Evolutionary conservation across 2,888 invertebrate species (phyloP).

Genomic region (Polyommatus iphigenia): DNA sequence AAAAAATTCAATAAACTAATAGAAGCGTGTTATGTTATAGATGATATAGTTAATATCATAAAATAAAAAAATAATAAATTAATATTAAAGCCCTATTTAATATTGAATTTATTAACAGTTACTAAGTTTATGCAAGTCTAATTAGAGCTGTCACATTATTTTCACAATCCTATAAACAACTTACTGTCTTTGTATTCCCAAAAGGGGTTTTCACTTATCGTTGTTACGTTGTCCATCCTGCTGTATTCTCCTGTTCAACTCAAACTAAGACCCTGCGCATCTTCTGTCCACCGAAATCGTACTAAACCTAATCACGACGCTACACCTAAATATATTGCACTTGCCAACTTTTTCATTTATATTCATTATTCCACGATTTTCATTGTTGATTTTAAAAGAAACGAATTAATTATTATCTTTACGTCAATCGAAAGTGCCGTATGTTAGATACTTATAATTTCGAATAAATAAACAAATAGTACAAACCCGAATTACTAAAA

Average conservation of each 20-base stretch:
- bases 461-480: too few relatives aligned
- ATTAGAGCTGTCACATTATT: too few relatives aligned
- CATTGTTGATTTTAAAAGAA: not conserved
- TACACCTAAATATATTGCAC: slow-evolving; percentile 1
- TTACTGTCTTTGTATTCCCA: not conserved
- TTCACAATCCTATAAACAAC: not conserved
- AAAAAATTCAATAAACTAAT: not conserved
- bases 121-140: too few relatives aligned
- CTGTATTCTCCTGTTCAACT: not conserved
- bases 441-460: not conserved
- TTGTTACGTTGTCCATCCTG: not conserved
- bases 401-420: not conserved
- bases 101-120: too few relatives aligned
- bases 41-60: too few relatives aligned
- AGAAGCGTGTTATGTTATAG: not conserved
- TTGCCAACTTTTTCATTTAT: not conserved
- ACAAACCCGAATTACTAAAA: too few relatives aligned
- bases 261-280: not conserved
- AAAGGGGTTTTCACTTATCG: not conserved
- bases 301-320: not conserved
- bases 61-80: too few relatives aligned
- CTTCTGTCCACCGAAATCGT: not conserved
- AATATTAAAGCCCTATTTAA: too few relatives aligned
- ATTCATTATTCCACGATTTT: not conserved
- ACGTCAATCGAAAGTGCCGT: not conserved